These are phyloP conservation scores for Lonchura striata DNA, from an alignment of 2,113 vertebrate genomes.

Conservation along the genomic window DNA sequence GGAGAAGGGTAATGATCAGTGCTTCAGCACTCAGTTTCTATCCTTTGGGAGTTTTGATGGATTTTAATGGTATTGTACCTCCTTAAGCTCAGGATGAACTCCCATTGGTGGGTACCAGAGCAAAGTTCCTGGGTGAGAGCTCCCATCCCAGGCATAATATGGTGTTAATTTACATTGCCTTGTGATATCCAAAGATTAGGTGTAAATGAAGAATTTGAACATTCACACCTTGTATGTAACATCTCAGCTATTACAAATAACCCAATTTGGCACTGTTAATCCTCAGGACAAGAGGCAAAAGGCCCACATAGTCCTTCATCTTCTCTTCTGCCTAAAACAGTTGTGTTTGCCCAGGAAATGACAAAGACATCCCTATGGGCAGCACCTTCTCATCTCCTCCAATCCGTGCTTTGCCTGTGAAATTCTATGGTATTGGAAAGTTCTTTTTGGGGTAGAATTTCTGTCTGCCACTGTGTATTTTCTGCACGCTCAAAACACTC, in stretches of 20 bases:
- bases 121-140: not conserved
- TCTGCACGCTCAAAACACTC: not conserved
- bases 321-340: not conserved
- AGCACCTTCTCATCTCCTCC: not conserved
- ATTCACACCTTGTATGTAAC: not conserved
- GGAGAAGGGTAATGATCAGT: not conserved
- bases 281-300: not conserved
- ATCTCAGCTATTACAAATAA: not conserved
- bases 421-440: not conserved
- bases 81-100: not conserved
- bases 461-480: not conserved
- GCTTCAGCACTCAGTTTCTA: not conserved
- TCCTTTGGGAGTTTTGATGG: not conserved
- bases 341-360: not conserved
- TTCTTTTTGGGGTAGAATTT: not conserved
- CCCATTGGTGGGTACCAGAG: not conserved
- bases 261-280: not conserved
- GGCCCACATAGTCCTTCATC: not conserved
- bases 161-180: not conserved
- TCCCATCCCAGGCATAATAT: not conserved
- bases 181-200: not conserved
- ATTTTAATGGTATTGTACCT: not conserved
- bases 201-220: not conserved
- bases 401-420: not conserved
- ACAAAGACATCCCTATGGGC: not conserved